phyloP scores from a whole-genome alignment of 2,797 vertebrate species.

The Spatula versicolor region DNA sequence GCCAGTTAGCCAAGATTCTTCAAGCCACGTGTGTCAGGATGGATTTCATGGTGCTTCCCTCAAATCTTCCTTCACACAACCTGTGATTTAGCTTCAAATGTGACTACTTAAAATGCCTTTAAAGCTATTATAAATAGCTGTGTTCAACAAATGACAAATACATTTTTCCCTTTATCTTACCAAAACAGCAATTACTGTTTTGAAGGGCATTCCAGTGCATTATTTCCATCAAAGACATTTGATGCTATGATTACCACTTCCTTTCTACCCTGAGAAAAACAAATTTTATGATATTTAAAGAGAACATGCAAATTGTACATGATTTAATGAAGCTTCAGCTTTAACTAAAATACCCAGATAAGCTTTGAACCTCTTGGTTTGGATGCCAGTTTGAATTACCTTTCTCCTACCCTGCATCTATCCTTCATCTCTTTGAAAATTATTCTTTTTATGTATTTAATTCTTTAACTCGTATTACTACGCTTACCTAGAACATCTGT shows the following conservation, averaged over 20 bases:
- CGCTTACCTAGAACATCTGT: neutral
- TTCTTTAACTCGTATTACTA: neutral
- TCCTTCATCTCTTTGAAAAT: neutral
- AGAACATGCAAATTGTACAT: neutral
- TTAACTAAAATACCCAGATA: neutral
- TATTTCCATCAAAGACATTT: neutral
- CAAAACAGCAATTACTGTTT: neutral
- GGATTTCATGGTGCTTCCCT: neutral
- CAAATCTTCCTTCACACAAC: neutral
- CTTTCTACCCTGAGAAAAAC: neutral
- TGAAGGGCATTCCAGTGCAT: neutral
- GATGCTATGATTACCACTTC: neutral
- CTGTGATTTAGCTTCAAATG: neutral
- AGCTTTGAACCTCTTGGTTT: neutral
- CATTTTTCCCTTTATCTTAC: neutral
- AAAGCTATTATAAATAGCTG: neutral
- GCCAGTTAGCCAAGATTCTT: rapidly evolving
- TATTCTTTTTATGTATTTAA: neutral
- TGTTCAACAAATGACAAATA: neutral
- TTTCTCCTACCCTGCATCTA: neutral
- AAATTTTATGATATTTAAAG: neutral
- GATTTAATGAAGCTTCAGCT: neutral
- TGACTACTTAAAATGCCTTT: neutral
- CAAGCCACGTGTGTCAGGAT: neutral
- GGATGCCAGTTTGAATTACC: neutral